A percentile compares a stretch with the other conserved stretches of the same genome.
Conservation (phyloP, 2,888 invertebrate genomes). For the Campoplex capitator region DNA sequence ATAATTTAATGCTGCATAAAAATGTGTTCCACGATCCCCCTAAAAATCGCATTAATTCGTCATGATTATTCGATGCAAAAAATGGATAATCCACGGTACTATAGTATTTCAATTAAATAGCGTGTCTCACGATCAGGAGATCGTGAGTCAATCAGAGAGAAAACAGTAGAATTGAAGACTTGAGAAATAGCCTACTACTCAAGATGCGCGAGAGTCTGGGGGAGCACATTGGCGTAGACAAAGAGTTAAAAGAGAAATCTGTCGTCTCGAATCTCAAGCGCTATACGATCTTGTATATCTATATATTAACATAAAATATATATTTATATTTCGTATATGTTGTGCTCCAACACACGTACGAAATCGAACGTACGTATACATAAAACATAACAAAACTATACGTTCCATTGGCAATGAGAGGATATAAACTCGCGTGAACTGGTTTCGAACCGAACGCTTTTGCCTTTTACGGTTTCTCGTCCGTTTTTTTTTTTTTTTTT, state of each 20-base stretch:
- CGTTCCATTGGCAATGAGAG: constrained; percentile 38
- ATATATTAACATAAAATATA: neutral
- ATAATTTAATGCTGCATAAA: too few relatives aligned
- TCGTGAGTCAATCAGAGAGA: constrained; percentile 76
- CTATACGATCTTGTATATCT: constrained; percentile 14
- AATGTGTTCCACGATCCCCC: too few relatives aligned
- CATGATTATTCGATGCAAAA: neutral
- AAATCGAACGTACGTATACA: neutral
- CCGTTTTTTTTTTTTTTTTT: constrained; percentile 30
- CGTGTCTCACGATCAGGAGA: neutral
- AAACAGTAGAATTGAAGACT: constrained; percentile 68
- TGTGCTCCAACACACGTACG: constrained; percentile 2
- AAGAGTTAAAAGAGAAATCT: constrained; percentile 59
- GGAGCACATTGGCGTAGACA: constrained; percentile 78
- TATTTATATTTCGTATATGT: constrained; percentile 19
- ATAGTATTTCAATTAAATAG: neutral
- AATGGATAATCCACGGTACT: neutral
- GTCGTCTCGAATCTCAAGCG: constrained; percentile 49
- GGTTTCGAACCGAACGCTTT: constrained; percentile 71
- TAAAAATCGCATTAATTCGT: neutral
- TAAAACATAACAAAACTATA: constrained; percentile 45
- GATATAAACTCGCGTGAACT: constrained; percentile 68
- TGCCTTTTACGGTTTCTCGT: constrained; percentile 80
- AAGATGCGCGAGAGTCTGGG: constrained; percentile 73
- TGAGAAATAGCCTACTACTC: constrained; percentile 72